Evolutionary conservation across 2,113 vertebrate species (phyloP).

Genomic region (Charina bottae): DNA sequence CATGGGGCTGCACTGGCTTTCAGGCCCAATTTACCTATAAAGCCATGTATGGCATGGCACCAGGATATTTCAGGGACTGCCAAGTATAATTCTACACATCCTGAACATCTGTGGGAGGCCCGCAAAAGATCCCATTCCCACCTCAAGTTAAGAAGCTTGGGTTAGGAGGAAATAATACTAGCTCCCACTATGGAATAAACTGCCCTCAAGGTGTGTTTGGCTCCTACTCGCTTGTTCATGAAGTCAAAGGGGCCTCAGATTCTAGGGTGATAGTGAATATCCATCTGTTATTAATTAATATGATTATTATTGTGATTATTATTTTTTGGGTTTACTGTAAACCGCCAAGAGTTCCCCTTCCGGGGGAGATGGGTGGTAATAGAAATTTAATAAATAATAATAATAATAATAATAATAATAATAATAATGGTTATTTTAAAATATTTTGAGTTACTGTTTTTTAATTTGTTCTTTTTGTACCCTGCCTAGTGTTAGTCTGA

Average conservation of each 20-base stretch:
- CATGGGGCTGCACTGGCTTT: not conserved
- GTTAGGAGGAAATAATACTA: not conserved
- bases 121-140: not conserved
- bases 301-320: not conserved
- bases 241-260: not conserved
- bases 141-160: not conserved
- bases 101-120: not conserved
- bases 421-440: not conserved
- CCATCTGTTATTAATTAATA: not conserved
- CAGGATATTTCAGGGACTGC: not conserved
- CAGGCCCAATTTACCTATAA: not conserved
- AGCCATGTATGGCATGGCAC: not conserved
- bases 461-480: not conserved
- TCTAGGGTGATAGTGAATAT: not conserved
- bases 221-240: not conserved
- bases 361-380: too few species aligned
- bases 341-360: too few species aligned
- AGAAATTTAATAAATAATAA: too few species aligned
- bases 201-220: not conserved
- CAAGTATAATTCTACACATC: not conserved
- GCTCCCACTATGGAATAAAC: not conserved
- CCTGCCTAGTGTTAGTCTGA: not conserved
- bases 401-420: too few species aligned
- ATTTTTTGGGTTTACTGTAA: too few species aligned
- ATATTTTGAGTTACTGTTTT: not conserved